Conservation (phyloP, 2,113 vertebrate genomes). For the Antechinus flavipes region DNA sequence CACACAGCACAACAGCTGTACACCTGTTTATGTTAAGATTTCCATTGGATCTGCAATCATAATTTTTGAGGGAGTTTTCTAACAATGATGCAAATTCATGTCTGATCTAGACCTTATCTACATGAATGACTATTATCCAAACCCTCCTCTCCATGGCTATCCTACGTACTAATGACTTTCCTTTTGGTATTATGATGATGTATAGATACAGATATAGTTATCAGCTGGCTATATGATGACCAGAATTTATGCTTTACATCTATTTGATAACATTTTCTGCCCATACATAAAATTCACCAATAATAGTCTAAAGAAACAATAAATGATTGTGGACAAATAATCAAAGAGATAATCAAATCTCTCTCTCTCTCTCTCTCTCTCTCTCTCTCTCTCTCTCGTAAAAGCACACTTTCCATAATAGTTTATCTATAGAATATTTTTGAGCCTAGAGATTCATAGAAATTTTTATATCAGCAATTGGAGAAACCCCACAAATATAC, state of each 20-base stretch:
- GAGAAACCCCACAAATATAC: constrained; percentile 38
- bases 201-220: background rate
- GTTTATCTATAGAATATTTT: constrained; percentile 53
- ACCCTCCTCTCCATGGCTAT: background rate
- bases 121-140: background rate
- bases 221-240: background rate
- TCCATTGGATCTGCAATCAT: background rate
- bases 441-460: constrained; percentile 9
- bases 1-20: background rate
- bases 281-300: background rate
- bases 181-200: background rate
- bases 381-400: too few relatives aligned
- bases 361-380: too few relatives aligned
- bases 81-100: background rate
- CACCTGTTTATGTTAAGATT: background rate
- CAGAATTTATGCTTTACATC: background rate
- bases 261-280: background rate
- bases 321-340: constrained; percentile 20
- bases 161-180: background rate
- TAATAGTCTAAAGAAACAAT: constrained; percentile 28
- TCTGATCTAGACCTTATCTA: background rate
- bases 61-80: background rate
- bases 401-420: constrained; percentile 8
- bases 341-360: background rate
- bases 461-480: constrained; percentile 33